These are phyloP conservation scores for Muscicapa adusta DNA, from an alignment of 2,113 vertebrate species.

Conservation along the genomic window DNA sequence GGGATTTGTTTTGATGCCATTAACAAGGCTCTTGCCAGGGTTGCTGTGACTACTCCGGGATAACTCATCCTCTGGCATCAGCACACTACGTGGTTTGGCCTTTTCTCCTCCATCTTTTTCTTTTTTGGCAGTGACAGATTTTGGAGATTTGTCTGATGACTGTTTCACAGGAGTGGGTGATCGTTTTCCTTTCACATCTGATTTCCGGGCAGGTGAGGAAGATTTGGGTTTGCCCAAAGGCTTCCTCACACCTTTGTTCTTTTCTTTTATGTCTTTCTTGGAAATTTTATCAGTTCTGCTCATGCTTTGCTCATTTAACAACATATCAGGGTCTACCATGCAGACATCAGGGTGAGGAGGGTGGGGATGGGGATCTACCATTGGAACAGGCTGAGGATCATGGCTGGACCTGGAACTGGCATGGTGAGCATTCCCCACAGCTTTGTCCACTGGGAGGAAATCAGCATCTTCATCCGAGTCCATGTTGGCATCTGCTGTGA, in stretches of 20 bases:
- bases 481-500: conserved; percentile 88
- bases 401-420: conserved; percentile 75
- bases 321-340: conserved; percentile 92
- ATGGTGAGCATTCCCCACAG: conserved; percentile 75
- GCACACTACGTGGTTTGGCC: conserved; percentile 70
- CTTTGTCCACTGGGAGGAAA: conserved; percentile 92
- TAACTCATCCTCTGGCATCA: conserved; percentile 80
- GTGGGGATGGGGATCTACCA: conserved; percentile 84
- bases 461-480: conserved; percentile 92
- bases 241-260: conserved; percentile 82
- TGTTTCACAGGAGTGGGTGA: conserved; percentile 87
- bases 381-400: conserved; percentile 85
- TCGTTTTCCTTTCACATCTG: conserved; percentile 82
- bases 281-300: conserved; percentile 80
- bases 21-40: conserved; percentile 79
- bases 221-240: conserved; percentile 84
- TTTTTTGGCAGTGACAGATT: conserved; percentile 76
- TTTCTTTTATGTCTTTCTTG: conserved; percentile 90
- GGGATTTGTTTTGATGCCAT: conserved; percentile 81
- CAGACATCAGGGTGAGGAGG: conserved; percentile 92
- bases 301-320: conserved; percentile 77
- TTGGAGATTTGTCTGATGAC: conserved; percentile 74
- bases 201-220: conserved; percentile 83
- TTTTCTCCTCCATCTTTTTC: conserved; percentile 77
- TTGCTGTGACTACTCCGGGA: conserved; percentile 80